These are phyloP conservation scores for Lithodes maja DNA, from an alignment of 2,888 invertebrate genomes.

Conservation along the genomic window DNA sequence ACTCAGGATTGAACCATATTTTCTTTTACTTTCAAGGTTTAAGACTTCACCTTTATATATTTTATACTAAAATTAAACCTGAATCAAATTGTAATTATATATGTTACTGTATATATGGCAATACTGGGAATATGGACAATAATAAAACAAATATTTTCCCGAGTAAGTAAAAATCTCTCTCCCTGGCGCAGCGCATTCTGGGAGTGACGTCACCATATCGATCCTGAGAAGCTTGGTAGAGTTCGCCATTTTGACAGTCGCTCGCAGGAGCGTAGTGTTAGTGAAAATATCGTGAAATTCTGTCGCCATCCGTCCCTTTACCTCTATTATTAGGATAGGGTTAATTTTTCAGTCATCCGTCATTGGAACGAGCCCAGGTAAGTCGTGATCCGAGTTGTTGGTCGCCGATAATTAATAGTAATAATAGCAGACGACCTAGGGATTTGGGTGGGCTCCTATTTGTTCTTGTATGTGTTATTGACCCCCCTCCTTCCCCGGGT, in stretches of 20 bases:
- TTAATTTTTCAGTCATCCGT: slow-evolving; percentile 69
- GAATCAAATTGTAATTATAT: no score
- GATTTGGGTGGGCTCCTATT: slow-evolving; percentile 20
- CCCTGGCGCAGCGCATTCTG: slow-evolving; percentile 49
- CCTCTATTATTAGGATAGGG: slow-evolving; percentile 63
- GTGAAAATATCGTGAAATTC: slow-evolving; percentile 60
- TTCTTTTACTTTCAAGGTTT: no score
- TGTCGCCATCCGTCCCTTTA: slow-evolving; percentile 66
- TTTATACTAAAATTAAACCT: no score
- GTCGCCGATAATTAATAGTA: slow-evolving; percentile 31
- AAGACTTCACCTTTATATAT: no score
- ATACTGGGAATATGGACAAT: no score
- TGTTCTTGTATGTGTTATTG: slow-evolving; percentile 24
- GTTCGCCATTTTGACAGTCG: slow-evolving; percentile 70
- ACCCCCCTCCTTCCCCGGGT: not conserved
- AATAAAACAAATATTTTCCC: no score
- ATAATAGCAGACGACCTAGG: slow-evolving; percentile 52
- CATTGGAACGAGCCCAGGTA: slow-evolving; percentile 71
- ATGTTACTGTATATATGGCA: no score
- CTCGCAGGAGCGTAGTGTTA: slow-evolving; percentile 61
- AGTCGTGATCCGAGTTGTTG: slow-evolving; percentile 23
- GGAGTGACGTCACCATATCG: slow-evolving; percentile 70
- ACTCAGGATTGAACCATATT: no score
- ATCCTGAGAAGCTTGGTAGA: slow-evolving; percentile 63
- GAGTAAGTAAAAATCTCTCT: not conserved